Percentiles rank a stretch among this genome's conserved stretches.
These are phyloP conservation scores for Xyrauchen texanus DNA, from an alignment of 2,113 vertebrate genomes.

Conservation along the genomic window DNA sequence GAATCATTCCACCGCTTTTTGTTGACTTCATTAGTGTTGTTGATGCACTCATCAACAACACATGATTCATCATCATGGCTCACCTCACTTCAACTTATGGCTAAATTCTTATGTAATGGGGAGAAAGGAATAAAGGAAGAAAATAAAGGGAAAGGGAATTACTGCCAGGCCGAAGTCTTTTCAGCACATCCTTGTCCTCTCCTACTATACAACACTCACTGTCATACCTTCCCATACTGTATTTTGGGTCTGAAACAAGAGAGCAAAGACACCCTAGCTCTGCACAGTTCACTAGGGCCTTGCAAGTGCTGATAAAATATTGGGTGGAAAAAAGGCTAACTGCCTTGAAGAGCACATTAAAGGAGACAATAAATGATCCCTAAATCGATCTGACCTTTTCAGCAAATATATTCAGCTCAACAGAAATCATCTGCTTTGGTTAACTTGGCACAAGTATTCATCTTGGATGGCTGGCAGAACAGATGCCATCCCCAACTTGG, in stretches of 20 bases:
- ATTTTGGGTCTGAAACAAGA: slow-evolving; percentile 8
- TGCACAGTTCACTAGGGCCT: slow-evolving; percentile 28
- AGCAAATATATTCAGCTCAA: slow-evolving; percentile 62
- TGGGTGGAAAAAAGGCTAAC: slow-evolving; percentile 38
- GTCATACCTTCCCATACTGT: neutral
- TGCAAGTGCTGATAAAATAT: slow-evolving; percentile 45
- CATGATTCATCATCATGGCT: slow-evolving; percentile 36
- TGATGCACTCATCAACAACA: slow-evolving; percentile 37
- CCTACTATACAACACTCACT: neutral
- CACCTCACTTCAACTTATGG: slow-evolving; percentile 45
- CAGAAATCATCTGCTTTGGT: slow-evolving; percentile 57
- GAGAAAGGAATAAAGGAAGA: neutral
- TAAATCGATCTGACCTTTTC: slow-evolving; percentile 59
- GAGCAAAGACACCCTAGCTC: slow-evolving; percentile 30
- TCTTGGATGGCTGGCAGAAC: slow-evolving; percentile 60
- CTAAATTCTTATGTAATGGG: slow-evolving; percentile 31
- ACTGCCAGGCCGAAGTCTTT: neutral
- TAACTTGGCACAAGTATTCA: slow-evolving; percentile 58
- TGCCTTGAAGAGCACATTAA: slow-evolving; percentile 49
- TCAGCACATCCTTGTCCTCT: neutral
- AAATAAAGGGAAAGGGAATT: neutral
- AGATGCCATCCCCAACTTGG: slow-evolving; percentile 67
- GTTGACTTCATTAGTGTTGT: slow-evolving; percentile 39
- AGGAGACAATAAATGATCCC: too few species aligned
- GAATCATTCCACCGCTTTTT: slow-evolving; percentile 28